Base-by-base conservation (phyloP, 2,113 vertebrate genomes). In the Corydoras maculifer region DNA sequence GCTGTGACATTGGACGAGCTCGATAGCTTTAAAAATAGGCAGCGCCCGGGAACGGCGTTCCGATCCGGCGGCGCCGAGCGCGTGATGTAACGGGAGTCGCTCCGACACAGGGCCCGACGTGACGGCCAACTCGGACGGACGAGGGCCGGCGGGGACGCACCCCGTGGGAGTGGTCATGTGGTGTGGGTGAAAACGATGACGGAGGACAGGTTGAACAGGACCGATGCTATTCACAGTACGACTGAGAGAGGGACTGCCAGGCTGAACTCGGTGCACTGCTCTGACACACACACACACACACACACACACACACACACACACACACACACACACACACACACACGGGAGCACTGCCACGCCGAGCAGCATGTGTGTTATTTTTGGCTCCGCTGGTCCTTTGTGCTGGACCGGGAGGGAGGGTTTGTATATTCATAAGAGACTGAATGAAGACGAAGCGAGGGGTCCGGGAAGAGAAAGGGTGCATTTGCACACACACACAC, bases 311-410 rank as follows among this genome's bases (percentile, higher is more conserved):
- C 18, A 25, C 18, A 25, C 18, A 25, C 18, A 25, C 18, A 64
- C 15, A 58, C 49, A 53, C 64, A 32, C 49, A 30, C 13, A 15
- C 43, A 65, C 62, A 50, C 63, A 51, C 15, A 65, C 63, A 70
- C 63, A 65, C n/a, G 12, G 50, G 61, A 74, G 60, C 35, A 31
- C 69, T 25, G 29, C 68, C 29, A 49, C 9, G 55, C 49, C 55
- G 61, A 53, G 9, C 25, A 49, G 57, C 50, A 58, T 63, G 65
- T 63, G 35, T 62, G 60, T 62, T 74, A 62, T 74, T 63, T 60
- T 63, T 69, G 60, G 66, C 59, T 15, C 60, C 57, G 53, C 35
- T 48, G 51, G 43, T 58, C 30, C 57, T 73, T 66, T 73, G 58
- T 15, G 57, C 51, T 12, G 51, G 51, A 53, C 1, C 3, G 51